Percentiles rank a stretch among this genome's conserved stretches.
phyloP scores from a whole-genome alignment of 1,140 invertebrate genomes.

The Maniola jurtina region DNA sequence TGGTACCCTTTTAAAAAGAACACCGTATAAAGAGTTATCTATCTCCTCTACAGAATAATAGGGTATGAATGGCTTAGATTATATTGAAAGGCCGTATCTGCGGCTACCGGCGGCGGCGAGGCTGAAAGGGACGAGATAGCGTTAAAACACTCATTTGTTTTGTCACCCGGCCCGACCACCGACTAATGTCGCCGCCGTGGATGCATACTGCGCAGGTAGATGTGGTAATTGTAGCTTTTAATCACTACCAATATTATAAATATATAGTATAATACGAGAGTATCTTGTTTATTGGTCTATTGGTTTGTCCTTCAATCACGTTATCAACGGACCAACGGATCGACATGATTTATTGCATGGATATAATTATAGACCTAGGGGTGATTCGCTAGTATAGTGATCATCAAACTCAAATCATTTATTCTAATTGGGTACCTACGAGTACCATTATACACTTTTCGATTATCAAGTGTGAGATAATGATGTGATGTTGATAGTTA shows the following conservation, averaged over 20 bases:
- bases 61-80: slow-evolving; percentile 42
- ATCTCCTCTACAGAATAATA: slow-evolving; percentile 32
- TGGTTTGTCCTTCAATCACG: no score
- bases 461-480: no score
- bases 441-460: no score
- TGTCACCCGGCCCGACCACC: slow-evolving; percentile 61
- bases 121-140: slow-evolving; percentile 65
- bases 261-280: no score
- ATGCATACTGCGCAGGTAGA: slow-evolving; percentile 22
- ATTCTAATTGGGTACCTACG: no score
- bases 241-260: background rate
- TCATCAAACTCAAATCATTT: no score
- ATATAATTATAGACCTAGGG: no score
- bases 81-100: slow-evolving; percentile 42
- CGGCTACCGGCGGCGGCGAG: slow-evolving; percentile 54
- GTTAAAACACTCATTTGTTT: slow-evolving; percentile 76
- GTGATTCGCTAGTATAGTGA: no score
- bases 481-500: no score
- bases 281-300: no score
- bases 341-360: no score
- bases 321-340: no score
- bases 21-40: slow-evolving; percentile 18
- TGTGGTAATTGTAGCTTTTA: slow-evolving; percentile 17
- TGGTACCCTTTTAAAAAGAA: slow-evolving; percentile 22
- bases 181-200: slow-evolving; percentile 40